A percentile compares a stretch with the other conserved stretches of the same genome.
phyloP scores from a whole-genome alignment of 2,113 vertebrate species.

The Poeciliopsis retropinna region DNA sequence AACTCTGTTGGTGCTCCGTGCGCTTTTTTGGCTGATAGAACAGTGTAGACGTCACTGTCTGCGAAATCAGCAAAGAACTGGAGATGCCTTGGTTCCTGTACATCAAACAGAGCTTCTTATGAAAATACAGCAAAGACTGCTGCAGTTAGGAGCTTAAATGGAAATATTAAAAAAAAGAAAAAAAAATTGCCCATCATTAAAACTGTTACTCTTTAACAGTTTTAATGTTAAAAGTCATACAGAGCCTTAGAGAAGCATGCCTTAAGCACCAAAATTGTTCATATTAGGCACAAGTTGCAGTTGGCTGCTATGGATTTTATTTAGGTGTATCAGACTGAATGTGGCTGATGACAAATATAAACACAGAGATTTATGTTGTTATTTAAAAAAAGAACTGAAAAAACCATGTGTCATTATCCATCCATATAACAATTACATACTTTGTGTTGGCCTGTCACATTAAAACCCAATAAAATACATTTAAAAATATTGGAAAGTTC shows the following conservation, averaged over 20 bases:
- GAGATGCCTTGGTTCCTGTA: slow-evolving; percentile 94
- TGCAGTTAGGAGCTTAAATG: neutral
- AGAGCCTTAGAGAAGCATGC: neutral
- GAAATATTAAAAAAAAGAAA: neutral
- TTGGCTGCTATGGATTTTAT: too few relatives aligned
- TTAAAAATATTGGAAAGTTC: neutral
- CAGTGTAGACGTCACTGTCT: slow-evolving; percentile 90
- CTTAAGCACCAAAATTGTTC: neutral
- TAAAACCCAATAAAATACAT: neutral
- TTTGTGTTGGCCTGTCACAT: neutral
- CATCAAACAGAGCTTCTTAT: slow-evolving; percentile 13
- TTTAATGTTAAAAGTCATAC: neutral
- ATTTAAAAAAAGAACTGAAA: neutral
- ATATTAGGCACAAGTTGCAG: neutral
- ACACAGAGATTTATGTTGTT: too few relatives aligned
- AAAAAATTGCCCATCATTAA: neutral
- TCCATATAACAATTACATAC: neutral
- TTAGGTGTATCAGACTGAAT: too few relatives aligned
- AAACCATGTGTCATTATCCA: neutral
- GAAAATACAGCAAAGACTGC: neutral
- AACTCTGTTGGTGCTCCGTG: slow-evolving; percentile 91
- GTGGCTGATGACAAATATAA: too few relatives aligned
- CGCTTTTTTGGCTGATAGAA: slow-evolving; percentile 89
- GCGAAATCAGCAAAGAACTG: slow-evolving; percentile 96
- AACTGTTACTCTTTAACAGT: neutral